Base-by-base conservation (phyloP, 2,888 invertebrate species). In the Agrypnus murinus region DNA sequence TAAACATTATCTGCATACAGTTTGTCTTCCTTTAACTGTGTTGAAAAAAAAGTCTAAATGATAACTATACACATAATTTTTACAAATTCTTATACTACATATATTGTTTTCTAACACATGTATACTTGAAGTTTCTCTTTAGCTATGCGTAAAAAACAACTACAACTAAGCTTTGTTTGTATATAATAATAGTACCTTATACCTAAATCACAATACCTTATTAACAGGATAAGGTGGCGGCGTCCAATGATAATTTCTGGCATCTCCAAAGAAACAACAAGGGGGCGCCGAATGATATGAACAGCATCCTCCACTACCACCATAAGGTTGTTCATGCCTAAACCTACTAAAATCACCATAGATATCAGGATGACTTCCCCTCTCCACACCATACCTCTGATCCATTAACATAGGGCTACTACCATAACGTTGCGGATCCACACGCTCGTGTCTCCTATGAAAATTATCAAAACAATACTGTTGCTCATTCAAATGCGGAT, bases 391-490 rank as follows among this genome's bases (percentile, higher is more conserved):
- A 65, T 71, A 75, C 70, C 77, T 74, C 57, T 78, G 81, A 65
- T 83, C 85, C 81, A 83, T 82, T 69, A 87, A 74, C 84, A 86
- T 84, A 2, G 86, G 85, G 73, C 84, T 86, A 75, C 87, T 87
- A 9, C 87, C 87, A 73, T 87, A 87, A 53, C 85, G 79, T 75
- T 85, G 86, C 2, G 85, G 85, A 77, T 87, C 87, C 65, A 83
- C 82, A 59, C 84, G 78, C 74, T 90, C 90, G 64, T 90, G 90
- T 80, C 88, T 87, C 67, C 86, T 80, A 60, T 90, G 89, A 80
- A 90, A 90, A 74, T 89, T 89, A 77, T 90, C 90, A 77, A 87
- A 89, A 43, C 66, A 69, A 31, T 69, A 65, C 46, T 71, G 75
- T n/a, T n/a, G 25, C 50, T 76, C 76, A 7, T 69, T 62, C 19